Base-by-base conservation (phyloP, 92 coral and sea anemone genomes). In the Muricea muricata region DNA sequence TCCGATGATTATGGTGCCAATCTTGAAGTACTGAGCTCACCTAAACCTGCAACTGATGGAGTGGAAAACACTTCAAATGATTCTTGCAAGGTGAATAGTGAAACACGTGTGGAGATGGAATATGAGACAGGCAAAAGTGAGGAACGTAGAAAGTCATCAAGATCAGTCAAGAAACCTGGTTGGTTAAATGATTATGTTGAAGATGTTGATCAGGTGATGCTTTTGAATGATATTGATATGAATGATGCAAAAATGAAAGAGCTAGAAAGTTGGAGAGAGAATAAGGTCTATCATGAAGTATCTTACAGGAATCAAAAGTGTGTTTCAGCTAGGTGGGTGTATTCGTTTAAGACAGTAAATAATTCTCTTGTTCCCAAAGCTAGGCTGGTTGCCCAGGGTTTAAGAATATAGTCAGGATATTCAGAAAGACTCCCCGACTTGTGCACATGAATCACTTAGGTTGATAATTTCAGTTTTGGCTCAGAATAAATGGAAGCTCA, bases 381-480 rank as follows among this genome's bases (percentile, higher is more conserved):
- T 6, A 58, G 67, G 67, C 67, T 58, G 7, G 34, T 23, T 30
- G 30, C 29, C 1, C 13, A 11, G 34, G 29, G 67, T 7, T 58
- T 58, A 24, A 15, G 29, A 58, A 15, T 23, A 58, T 24, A 11
- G 1, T 7, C 30, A 58, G 1, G 13, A 1, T 30, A 58, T 30
- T 24, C 30, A 24, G 14, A 30, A 24, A 24, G 34, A 23, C 67
- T 58, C 18, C 24, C 30, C 67, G 14, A 30, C 34, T 58, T 24
- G 67, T 58, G 30, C 30, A 58, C 34, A 58, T 58, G 67, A 58
- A 15, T 58, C 67, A 58, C 67, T 58, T 58, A 58, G 67, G 67
- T 30, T 58, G 67, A 30, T 58, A 4, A 58, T 58, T 58, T 58
- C 67, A 58, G 67, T 58, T 58, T 58, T 58, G 18, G 67, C 13